These are phyloP conservation scores for Isoperla grammatica DNA, from an alignment of 2,888 invertebrate species.

Conservation along the genomic window DNA sequence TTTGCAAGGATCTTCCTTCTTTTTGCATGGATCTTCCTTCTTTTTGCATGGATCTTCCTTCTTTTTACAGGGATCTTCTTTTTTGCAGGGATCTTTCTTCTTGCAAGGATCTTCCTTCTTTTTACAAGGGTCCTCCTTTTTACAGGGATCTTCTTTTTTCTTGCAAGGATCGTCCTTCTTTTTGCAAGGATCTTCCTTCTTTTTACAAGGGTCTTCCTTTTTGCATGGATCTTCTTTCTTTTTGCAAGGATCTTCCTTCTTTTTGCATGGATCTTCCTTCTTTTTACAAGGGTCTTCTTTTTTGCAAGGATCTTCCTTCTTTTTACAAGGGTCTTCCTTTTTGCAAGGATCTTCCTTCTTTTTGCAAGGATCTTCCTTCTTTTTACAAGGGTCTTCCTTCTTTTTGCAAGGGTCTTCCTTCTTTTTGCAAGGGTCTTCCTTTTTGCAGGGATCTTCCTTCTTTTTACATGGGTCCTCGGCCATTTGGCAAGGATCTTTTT, in stretches of 20 bases:
- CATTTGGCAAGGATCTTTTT: neutral
- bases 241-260: neutral
- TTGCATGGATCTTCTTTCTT: neutral
- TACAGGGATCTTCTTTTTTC: neutral
- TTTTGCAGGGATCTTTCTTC: neutral
- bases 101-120: neutral
- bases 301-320: neutral
- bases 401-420: neutral
- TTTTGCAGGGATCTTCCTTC: neutral
- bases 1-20: no score
- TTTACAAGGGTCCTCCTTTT: neutral
- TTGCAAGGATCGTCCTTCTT: neutral
- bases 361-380: neutral
- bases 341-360: neutral
- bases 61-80: neutral
- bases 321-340: neutral
- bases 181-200: neutral
- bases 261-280: neutral
- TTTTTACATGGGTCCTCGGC: neutral
- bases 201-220: neutral
- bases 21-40: neutral
- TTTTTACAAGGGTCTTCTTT: neutral
- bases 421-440: neutral
- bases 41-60: slow-evolving; percentile 2
- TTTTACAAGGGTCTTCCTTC: neutral